Evolutionary conservation across 2,888 invertebrate species (phyloP), one percentile per base, ranked within the genome.

Genomic region (Bugulina stolonifera): DNA sequence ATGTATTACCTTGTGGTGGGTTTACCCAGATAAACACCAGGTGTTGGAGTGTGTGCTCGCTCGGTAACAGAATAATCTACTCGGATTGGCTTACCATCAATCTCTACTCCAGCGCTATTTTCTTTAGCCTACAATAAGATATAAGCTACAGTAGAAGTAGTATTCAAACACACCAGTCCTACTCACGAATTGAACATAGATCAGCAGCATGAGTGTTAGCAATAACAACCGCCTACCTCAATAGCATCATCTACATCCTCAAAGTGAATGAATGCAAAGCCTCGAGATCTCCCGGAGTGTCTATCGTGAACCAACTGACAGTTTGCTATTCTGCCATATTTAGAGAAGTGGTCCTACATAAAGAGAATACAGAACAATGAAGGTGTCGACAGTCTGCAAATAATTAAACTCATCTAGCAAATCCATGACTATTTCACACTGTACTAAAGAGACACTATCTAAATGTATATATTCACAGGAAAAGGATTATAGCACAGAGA

Each of bases 261-360:
- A 86, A 91, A 96, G 86, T 97, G 97, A 69, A 97, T 92, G 87
- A 97, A 97, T 78, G 93, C 92, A 86, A 96, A 97, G n/a, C 96
- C 97, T 79, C 96, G 88, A 0, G 96, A 96, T 72, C 93, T 89
- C 3, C 93, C 93, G 77, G 93, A 93, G 93, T 94, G 85, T 34
- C 94, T 94, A 86, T 98, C 97, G 80, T 94, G 93, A 72, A 98
- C 94, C 76, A 98, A 91, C 87, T 95, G 93, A 32, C 93, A 91
- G 82, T 93, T 90, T 82, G 96, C 94, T 43, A 98, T 91, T 0
- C 91, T 91, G 1, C 97, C 97, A 83, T 90, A 97, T 83, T 94
- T 93, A 69, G 90, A 89, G 86, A 98, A 96, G 76, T 96, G 91
- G 79, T 94, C 92, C 81, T 92, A 90, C 27, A 32, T 10, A 64